A percentile compares a stretch with the other conserved stretches of the same genome.
Evolutionary conservation across 2,113 vertebrate species (phyloP).

Genomic region (Isichthys henryi): DNA sequence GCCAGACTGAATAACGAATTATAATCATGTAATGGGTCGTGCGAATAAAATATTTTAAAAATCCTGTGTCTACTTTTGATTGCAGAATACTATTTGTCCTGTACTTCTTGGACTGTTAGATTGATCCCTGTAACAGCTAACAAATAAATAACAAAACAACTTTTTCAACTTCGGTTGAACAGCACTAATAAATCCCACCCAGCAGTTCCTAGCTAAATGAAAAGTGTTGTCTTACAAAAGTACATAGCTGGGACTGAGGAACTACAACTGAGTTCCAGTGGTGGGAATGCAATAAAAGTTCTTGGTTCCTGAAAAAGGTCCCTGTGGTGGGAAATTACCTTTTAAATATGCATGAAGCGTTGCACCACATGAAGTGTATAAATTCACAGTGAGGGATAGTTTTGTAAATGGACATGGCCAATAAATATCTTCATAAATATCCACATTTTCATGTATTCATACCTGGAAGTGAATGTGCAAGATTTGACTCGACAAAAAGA

Average conservation of each 20-base stretch:
- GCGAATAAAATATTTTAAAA: neutral
- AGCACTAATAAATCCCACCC: neutral
- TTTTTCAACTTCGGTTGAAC: neutral
- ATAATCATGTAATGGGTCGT: neutral
- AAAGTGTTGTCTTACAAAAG: neutral
- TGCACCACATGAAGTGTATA: neutral
- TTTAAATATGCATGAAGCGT: neutral
- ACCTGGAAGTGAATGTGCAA: neutral
- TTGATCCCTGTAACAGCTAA: neutral
- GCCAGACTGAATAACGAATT: neutral
- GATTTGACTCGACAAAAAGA: neutral
- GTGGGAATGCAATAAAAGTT: neutral
- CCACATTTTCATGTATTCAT: neutral
- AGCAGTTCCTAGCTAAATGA: neutral
- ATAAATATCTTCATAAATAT: neutral
- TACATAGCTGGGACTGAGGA: neutral
- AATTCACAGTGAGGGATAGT: neutral
- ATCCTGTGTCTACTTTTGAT: neutral
- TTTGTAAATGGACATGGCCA: neutral
- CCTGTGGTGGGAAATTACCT: neutral
- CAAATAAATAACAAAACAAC: neutral
- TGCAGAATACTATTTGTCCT: neutral
- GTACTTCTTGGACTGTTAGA: neutral
- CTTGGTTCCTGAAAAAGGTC: neutral
- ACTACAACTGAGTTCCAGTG: neutral